These are phyloP conservation scores for Nematopogon swammerdamellus DNA, from an alignment of 2,888 invertebrate genomes.

Conservation along the genomic window DNA sequence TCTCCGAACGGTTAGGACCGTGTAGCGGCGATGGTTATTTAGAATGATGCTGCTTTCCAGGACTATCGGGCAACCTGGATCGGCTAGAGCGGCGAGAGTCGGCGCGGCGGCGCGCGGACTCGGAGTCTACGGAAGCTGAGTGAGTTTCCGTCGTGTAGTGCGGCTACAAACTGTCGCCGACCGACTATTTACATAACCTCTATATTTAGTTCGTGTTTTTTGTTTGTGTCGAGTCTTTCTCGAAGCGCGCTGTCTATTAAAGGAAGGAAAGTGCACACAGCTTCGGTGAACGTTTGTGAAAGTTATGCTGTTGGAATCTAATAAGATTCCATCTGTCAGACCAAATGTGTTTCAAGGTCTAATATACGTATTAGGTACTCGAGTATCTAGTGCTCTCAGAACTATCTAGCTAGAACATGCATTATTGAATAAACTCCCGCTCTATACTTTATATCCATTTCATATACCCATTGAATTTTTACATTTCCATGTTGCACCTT, in stretches of 20 bases:
- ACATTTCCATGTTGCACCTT: too few species aligned
- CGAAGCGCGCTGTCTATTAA: not conserved
- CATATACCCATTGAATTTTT: too few species aligned
- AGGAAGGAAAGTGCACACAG: not conserved
- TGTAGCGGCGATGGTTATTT: not conserved
- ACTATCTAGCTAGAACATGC: too few species aligned
- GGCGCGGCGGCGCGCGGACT: constrained; percentile 64
- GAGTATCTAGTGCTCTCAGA: too few species aligned
- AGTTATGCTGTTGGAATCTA: not conserved
- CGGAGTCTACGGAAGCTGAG: constrained; percentile 66
- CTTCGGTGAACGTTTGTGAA: too few species aligned
- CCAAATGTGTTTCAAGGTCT: not conserved
- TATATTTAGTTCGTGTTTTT: not conserved
- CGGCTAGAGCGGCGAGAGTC: constrained; percentile 72
- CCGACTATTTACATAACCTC: constrained; percentile 47
- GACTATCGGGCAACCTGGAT: constrained; percentile 78
- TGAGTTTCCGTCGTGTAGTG: constrained; percentile 29
- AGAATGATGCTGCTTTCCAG: constrained; percentile 31
- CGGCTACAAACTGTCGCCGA: constrained; percentile 3
- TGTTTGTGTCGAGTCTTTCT: not conserved
- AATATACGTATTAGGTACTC: too few species aligned
- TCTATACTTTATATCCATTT: not conserved
- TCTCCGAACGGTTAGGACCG: too few species aligned
- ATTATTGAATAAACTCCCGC: too few species aligned
- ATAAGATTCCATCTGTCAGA: constrained; percentile 4